These are phyloP conservation scores for Hypotaenidia okinawae DNA, from an alignment of 2,797 vertebrate species.

Conservation along the genomic window DNA sequence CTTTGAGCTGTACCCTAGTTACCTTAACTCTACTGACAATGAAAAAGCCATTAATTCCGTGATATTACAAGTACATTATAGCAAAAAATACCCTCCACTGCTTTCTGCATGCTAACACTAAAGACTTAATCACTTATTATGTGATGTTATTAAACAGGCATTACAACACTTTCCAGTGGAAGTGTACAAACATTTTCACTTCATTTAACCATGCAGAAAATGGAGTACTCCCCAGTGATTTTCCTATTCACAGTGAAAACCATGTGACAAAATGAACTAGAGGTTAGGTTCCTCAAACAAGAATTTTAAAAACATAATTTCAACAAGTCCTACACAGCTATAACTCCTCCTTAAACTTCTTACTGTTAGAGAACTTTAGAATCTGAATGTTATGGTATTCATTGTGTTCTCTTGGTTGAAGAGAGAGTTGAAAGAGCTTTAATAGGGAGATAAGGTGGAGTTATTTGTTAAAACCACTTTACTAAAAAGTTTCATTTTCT, in stretches of 20 bases:
- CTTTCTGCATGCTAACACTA: not conserved
- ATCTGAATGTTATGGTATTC: not conserved
- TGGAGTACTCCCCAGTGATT: fast-evolving
- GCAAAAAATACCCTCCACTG: not conserved
- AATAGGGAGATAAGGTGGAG: not conserved
- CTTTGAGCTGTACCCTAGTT: not conserved
- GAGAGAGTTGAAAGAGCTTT: not conserved
- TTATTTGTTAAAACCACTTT: not conserved
- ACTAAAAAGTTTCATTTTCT: not conserved
- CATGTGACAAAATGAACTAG: not conserved
- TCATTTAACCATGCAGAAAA: not conserved
- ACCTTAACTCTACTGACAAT: not conserved
- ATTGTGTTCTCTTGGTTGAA: not conserved
- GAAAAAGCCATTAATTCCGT: not conserved
- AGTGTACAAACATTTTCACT: not conserved
- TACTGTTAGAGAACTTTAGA: not conserved
- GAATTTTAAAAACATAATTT: not conserved
- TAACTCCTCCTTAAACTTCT: not conserved
- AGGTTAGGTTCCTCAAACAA: not conserved
- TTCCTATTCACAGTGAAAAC: not conserved
- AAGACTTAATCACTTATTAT: not conserved
- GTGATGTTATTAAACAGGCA: not conserved
- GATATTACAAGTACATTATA: not conserved
- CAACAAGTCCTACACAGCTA: not conserved
- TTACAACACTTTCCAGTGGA: not conserved